These are phyloP conservation scores for Siniperca knerii DNA, from an alignment of 2,113 vertebrate species.

Conservation along the genomic window DNA sequence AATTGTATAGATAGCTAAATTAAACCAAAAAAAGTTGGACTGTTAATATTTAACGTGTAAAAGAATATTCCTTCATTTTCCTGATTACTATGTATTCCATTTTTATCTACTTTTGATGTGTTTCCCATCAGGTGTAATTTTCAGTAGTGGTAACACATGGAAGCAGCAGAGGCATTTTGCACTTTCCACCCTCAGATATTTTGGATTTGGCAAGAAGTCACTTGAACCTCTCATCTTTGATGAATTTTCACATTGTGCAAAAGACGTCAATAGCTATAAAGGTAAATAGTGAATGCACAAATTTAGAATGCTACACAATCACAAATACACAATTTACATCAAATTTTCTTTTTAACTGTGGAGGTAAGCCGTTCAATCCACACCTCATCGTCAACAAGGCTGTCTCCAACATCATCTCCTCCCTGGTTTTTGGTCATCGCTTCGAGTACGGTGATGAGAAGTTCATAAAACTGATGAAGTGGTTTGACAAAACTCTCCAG, in stretches of 20 bases:
- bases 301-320: neutral
- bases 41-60: neutral
- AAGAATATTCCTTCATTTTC: neutral
- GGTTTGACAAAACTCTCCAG: constrained; percentile 51
- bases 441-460: constrained; percentile 84
- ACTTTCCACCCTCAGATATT: constrained; percentile 82
- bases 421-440: constrained; percentile 86
- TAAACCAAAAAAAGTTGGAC: no score
- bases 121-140: constrained; percentile 49
- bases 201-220: constrained; percentile 84
- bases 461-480: constrained; percentile 79
- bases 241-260: constrained; percentile 71
- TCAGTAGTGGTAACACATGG: constrained; percentile 73
- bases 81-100: no score
- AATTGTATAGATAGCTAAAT: no score
- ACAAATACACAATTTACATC: neutral
- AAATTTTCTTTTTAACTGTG: neutral
- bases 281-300: neutral
- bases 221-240: constrained; percentile 84
- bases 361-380: constrained; percentile 75
- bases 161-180: constrained; percentile 83
- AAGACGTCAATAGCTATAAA: constrained; percentile 13
- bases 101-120: neutral
- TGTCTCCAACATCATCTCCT: constrained; percentile 89
- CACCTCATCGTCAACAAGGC: constrained; percentile 84